Evolutionary conservation across 1,140 invertebrate genomes (phyloP), one percentile per base, ranked within the genome.

Genomic region (Bombus terrestris): DNA sequence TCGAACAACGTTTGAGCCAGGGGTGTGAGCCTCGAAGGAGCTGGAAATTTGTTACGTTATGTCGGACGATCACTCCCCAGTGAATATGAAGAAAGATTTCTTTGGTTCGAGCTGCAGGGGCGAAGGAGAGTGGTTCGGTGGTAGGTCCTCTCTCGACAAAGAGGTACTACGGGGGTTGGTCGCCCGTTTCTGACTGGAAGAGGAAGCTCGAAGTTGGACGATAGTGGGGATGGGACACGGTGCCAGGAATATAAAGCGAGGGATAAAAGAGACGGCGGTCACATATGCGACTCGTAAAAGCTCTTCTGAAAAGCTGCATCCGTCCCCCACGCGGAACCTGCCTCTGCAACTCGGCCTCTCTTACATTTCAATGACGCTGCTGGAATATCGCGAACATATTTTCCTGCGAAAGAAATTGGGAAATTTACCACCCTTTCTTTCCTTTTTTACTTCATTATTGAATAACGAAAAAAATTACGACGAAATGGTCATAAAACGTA

Each of bases 1-100:
- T 78, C 84, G 72, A 53, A 53, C 41, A 74, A 18, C 41, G 73
- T 53, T 35, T 10, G 86, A 83, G 75, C 68, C 75, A 83, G 68
- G 81, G 69, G 81, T 68, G 89, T 32, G 78, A 83, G 53, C 77
- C 57, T 74, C 79, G 83, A 75, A 72, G 80, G 74, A 72, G 86
- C 88, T 90, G 62, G 90, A 93, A 95, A 94, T 95, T 95, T 94
- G 93, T 95, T 93, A 93, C 87, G 92, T 94, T 94, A 92, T 92
- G 92, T 93, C 88, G 90, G 92, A 89, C 91, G 93, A 95, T 95
- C 92, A 93, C 93, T 95, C 94, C 94, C 94, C 88, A 91, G 93
- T 92, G 95, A 93, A 94, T 95, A 94, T 93, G 90, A 93, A 94
- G 91, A 93, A 93, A 92, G 91, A 94, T 93, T 94, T 93, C 85